phyloP scores from a whole-genome alignment of 2,113 vertebrate genomes.

The Eolophus roseicapilla region DNA sequence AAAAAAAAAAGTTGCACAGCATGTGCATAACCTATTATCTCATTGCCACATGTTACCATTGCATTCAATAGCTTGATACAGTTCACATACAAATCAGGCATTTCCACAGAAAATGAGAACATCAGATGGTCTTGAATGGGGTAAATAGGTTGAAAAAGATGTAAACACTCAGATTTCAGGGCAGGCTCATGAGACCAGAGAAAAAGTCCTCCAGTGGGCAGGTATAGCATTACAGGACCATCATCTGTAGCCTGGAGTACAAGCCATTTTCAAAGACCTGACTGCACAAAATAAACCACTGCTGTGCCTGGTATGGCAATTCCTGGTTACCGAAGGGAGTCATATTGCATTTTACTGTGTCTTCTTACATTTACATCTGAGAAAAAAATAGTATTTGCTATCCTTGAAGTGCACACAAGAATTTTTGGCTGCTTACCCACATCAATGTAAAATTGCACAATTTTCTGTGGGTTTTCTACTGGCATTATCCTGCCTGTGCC shows the following conservation, averaged over 20 bases:
- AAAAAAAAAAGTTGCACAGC: not conserved
- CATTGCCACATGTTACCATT: not conserved
- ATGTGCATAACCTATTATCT: not conserved
- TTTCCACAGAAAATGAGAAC: not conserved
- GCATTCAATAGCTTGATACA: not conserved
- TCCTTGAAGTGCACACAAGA: not conserved
- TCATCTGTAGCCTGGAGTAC: not conserved
- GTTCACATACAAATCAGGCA: not conserved
- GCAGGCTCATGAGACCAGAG: not conserved
- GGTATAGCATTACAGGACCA: not conserved
- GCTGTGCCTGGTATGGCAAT: not conserved
- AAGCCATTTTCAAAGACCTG: not conserved
- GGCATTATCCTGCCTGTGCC: not conserved
- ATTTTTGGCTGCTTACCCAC: not conserved
- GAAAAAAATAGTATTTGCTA: not conserved
- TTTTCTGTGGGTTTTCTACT: slow-evolving; percentile 30
- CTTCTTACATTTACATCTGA: not conserved
- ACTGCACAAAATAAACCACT: not conserved
- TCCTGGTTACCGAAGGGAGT: not conserved
- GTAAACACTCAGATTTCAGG: not conserved
- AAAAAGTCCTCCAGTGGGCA: not conserved
- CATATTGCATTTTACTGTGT: not conserved
- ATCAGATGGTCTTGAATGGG: not conserved
- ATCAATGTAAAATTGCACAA: not conserved
- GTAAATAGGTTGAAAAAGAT: not conserved